Evolutionary conservation across 2,113 vertebrate genomes (phyloP).

Genomic region (Nesoenas mayeri): DNA sequence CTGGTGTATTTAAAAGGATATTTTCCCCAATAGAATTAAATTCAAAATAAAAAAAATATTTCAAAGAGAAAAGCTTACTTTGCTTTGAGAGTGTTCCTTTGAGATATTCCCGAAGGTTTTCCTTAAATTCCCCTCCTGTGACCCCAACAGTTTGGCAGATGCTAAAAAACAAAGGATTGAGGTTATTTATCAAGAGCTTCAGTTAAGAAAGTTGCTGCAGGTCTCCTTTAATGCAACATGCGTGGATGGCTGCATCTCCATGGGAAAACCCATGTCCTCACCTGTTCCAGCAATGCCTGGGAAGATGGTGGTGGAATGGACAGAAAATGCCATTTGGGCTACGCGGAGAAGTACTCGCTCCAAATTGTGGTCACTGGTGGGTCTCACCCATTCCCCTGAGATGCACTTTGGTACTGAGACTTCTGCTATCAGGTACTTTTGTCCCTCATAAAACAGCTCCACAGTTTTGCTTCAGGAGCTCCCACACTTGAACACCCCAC

Average conservation of each 20-base stretch:
- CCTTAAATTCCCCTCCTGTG: fast-evolving
- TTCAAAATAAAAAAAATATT: neutral
- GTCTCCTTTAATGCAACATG: fast-evolving
- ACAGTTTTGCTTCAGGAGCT: too few relatives aligned
- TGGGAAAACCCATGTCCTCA: fast-evolving
- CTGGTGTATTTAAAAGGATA: neutral
- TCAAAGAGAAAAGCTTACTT: neutral
- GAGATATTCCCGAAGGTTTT: neutral
- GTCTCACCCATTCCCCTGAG: neutral
- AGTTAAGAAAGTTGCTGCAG: too few relatives aligned
- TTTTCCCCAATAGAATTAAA: neutral
- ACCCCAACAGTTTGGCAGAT: neutral
- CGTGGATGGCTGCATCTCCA: neutral
- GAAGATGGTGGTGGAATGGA: fast-evolving
- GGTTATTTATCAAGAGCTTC: neutral
- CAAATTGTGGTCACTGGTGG: fast-evolving
- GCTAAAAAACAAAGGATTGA: neutral
- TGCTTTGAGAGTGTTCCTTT: neutral
- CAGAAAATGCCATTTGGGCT: neutral
- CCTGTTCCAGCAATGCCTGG: neutral
- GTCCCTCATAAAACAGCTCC: too few relatives aligned
- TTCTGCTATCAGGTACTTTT: too few relatives aligned
- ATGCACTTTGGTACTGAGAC: too few relatives aligned
- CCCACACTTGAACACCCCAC: too few relatives aligned
- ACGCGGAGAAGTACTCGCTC: too few relatives aligned